A percentile compares a stretch with the other conserved stretches of the same genome.
Evolutionary conservation across 2,113 vertebrate species (phyloP).

Genomic region (Actenoides hombroni): DNA sequence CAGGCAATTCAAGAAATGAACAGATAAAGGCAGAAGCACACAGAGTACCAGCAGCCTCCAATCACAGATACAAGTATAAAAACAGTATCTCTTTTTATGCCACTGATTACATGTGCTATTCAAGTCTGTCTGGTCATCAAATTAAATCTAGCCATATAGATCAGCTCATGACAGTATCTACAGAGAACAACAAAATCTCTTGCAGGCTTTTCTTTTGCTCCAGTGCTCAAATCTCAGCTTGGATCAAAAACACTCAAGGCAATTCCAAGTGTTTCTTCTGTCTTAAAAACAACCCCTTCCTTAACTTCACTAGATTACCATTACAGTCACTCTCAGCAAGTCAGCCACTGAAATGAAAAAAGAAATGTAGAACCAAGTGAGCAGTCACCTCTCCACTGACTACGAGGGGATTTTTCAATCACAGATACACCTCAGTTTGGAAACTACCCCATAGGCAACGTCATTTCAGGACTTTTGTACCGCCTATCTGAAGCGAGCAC

Average conservation of each 20-base stretch:
- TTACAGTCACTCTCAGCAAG: neutral
- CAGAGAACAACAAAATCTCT: neutral
- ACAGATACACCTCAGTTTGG: neutral
- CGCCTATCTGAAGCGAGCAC: rapidly evolving
- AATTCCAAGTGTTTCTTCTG: neutral
- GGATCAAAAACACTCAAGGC: neutral
- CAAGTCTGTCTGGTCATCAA: neutral
- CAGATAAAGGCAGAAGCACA: neutral
- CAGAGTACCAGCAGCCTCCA: neutral
- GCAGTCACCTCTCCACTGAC: neutral
- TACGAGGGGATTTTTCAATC: neutral
- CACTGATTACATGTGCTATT: neutral
- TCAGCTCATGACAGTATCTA: neutral
- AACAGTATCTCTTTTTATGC: neutral
- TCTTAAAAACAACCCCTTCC: neutral
- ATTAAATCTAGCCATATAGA: neutral
- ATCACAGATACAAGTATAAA: neutral
- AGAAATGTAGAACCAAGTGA: neutral
- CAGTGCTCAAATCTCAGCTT: neutral
- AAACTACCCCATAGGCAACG: neutral
- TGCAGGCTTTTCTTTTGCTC: neutral
- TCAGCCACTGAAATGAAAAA: neutral
- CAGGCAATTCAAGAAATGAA: neutral
- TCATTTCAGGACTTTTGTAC: neutral
- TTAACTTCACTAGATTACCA: neutral